Base-by-base conservation (phyloP, 2,888 invertebrate genomes). In the Phlogophora meticulosa region DNA sequence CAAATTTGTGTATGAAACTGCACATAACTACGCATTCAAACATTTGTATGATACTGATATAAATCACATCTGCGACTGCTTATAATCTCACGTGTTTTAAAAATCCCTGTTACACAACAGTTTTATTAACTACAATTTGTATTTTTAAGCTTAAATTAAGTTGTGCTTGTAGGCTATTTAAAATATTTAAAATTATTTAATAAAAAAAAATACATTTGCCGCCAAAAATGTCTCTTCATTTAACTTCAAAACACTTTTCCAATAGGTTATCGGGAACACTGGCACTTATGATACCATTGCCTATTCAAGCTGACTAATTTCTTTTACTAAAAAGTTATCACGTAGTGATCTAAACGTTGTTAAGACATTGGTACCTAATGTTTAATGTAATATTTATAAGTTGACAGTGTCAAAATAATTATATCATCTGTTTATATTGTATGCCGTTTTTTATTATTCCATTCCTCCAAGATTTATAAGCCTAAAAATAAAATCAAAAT, bases 341-440 rank as follows among this genome's bases (percentile, higher is more conserved):
- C 84, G 65, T 87, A 86, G 81, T 86, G 81, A 85, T 84, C 45
- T 81, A 83, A 77, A 81, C 88, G 85, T 88, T 88, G 76, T 83
- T 83, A 86, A 87, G 81, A 88, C 79, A 83, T 92, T 88, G 90
- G 90, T 93, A 92, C 87, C 84, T 87, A 85, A 80, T 81, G 85
- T 86, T 62, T 81, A 81, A 74, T 86, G 81, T 86, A 85, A 81
- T 87, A 88, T 87, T 86, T 92, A 89, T 92, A 92, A 93, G 90
- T 94, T 94, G 94, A 94, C 94, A 84, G 92, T 94, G 94, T 95
- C 94, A 93, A 94, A 91, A 91, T 93, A 92, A 93, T 90, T 91
- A 93, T 93, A 94, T 90, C 76, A 91, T 92, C 93, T 92, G 93
- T 94, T 94, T 93, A 90, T 93, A 92, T 88, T 89, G 86, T 85